These are phyloP conservation scores for Xiphophorus hellerii DNA, from an alignment of 2,113 vertebrate genomes.

Conservation along the genomic window DNA sequence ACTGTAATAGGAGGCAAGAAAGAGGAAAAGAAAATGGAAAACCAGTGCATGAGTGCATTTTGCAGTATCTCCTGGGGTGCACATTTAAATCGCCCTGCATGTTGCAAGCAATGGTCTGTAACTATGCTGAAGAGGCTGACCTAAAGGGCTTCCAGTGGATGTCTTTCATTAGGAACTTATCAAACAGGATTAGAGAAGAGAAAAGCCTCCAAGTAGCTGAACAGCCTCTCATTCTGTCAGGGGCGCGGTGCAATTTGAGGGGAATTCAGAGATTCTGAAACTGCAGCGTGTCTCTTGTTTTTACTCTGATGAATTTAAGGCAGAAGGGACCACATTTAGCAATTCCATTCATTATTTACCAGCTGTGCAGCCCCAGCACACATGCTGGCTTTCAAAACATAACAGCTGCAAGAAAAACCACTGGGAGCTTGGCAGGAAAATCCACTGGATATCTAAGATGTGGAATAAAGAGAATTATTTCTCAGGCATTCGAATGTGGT, in stretches of 20 bases:
- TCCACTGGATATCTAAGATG: not conserved
- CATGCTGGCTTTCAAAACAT: slow-evolving; percentile 7
- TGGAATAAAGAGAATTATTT: slow-evolving; percentile 4
- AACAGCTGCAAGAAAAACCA: slow-evolving; percentile 27
- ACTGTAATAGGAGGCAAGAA: slow-evolving; percentile 38
- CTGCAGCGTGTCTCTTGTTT: slow-evolving; percentile 4
- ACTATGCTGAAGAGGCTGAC: slow-evolving; percentile 45
- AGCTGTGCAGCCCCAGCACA: slow-evolving; percentile 39
- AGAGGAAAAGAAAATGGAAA: slow-evolving; percentile 47
- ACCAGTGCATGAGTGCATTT: slow-evolving; percentile 43
- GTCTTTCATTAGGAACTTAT: slow-evolving; percentile 67
- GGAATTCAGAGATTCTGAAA: slow-evolving; percentile 28
- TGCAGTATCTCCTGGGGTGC: slow-evolving; percentile 49
- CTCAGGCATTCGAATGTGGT: not conserved
- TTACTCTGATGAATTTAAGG: slow-evolving; percentile 22
- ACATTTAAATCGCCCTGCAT: slow-evolving; percentile 57
- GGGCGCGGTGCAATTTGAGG: slow-evolving; percentile 40
- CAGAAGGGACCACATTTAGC: slow-evolving; percentile 13
- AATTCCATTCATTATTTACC: slow-evolving; percentile 58
- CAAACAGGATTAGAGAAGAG: slow-evolving; percentile 44
- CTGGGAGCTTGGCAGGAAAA: slow-evolving; percentile 12
- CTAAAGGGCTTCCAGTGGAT: slow-evolving; percentile 43
- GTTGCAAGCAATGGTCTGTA: slow-evolving; percentile 65
- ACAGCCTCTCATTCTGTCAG: slow-evolving; percentile 56
- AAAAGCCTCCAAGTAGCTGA: slow-evolving; percentile 36